Evolutionary conservation across 2,113 vertebrate genomes (phyloP), one percentile per base, ranked within the genome.

Genomic region (Pyxicephalus adspersus): DNA sequence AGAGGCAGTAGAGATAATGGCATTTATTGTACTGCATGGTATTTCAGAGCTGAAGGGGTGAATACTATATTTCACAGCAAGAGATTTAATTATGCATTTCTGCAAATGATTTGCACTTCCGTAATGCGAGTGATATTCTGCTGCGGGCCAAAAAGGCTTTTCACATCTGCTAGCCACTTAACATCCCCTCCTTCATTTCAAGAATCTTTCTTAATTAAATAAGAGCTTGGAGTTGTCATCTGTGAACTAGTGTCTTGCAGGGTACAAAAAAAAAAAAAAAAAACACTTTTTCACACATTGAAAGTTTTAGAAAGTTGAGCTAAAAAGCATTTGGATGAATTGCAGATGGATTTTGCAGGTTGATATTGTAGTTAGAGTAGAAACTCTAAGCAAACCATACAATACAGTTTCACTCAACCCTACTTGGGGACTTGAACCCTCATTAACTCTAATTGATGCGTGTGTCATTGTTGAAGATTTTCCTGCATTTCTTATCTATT

Each of bases 41-140:
- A 68, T 45, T 79, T 20, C 80, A 58, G 80, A 11, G 70, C 71
- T 81, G 61, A 75, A 64, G 67, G 80, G 80, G 70, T 65, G 28
- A 81, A 81, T 66, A 45, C 61, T 50, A 55, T 66, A 81, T 58
- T 81, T 81, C 51, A 15, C 61, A 81, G 80, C 68, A 28, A 66
- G 60, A 81, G 60, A 81, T 75, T 81, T 74, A 81, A 81, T 81
- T 81, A 81, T 81, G 60, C 51, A 81, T 81, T 81, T 75, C 80
- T 75, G 51, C 61, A 78, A 83, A 73, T 17, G 52, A 83, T 0
- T 84, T 81, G 3, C 85, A 66, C 45, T 77, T 15, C 34, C 23
- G 45, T 85, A 22, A 16, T 6, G 38, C 55, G 29, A 71, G 15
- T 70, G 80, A 9, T 19, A 58, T 84, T 75, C 81, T 52, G 5